Evolutionary conservation across 2,797 vertebrate species (phyloP), one percentile per base, ranked within the genome.

Genomic region (Crenuchus spilurus): DNA sequence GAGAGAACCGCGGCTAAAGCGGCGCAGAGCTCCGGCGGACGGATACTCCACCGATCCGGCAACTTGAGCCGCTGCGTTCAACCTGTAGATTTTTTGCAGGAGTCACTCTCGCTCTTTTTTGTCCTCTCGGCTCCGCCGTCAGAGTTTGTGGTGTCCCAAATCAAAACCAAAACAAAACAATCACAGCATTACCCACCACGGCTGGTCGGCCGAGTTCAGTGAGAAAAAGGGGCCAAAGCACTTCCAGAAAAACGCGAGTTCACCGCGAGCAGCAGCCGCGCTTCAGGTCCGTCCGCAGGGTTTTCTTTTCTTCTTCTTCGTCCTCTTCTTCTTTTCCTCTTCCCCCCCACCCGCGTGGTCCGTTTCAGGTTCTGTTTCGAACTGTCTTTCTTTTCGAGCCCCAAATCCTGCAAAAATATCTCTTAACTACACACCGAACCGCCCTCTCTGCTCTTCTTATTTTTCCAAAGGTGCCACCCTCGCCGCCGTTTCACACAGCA

Each of bases 361-460:
- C 70, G 63, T 72, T 77, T 71, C 75, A 72, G 64, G 49, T 79
- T 74, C 65, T 75, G 72, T 75, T 74, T 80, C 76, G 75, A 87
- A 81, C 81, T 82, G 82, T 80, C 75, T 83, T 52, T 76, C 64
- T 70, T 83, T 72, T 57, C 71, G 49, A 58, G 35, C 67, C 73
- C 26, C 44, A 62, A 82, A 76, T 80, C 77, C 78, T 62, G 71
- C 55, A 26, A 62, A 76, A 74, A 14, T 16, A 24, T 28, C 10
- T 63, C 60, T 87, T 84, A 85, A 33, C 20, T n/a, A n/a, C 57
- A 31, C 72, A 46, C 65, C 76, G 90, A 89, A 91, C 87, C 94
- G 91, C 90, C 90, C 92, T 90, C 87, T 89, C 4, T 87, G 92
- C 89, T 93, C 92, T 11, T 90, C 92, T 92, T 92, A 92, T 84